Percentiles rank a stretch among this genome's conserved stretches.
Evolutionary conservation across 2,797 vertebrate genomes (phyloP).

Genomic region (Malurus splendens): DNA sequence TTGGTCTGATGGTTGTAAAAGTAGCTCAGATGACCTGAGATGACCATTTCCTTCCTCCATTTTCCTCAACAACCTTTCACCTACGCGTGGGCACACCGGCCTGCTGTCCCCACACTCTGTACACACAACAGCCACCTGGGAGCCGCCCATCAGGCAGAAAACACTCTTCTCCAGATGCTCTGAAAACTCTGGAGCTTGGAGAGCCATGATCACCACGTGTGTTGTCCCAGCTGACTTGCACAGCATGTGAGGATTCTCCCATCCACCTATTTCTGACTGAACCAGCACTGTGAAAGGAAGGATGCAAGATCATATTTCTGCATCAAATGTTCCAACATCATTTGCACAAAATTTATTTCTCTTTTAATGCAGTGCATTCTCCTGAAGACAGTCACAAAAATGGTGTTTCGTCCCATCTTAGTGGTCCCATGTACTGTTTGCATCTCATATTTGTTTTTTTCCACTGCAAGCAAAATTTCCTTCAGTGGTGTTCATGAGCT

Average conservation of each 20-base stretch:
- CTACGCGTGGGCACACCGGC: not conserved
- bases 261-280: not conserved
- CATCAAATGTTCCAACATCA: not conserved
- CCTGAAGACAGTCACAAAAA: not conserved
- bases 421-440: not conserved
- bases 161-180: not conserved
- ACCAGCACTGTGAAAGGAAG: not conserved
- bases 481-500: not conserved
- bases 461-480: not conserved
- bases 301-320: not conserved
- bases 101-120: not conserved
- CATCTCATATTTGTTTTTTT: not conserved
- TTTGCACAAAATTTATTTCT: rapidly evolving
- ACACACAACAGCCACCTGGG: rapidly evolving
- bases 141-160: not conserved
- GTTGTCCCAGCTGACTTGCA: not conserved
- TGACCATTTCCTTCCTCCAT: not conserved
- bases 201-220: rapidly evolving
- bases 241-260: not conserved
- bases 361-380: not conserved
- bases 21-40: not conserved
- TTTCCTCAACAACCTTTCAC: not conserved
- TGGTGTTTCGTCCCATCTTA: not conserved
- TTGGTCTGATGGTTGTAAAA: not conserved
- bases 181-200: not conserved